phyloP scores from a whole-genome alignment of 92 coral and sea anemone species.

The Porites cylindrica region DNA sequence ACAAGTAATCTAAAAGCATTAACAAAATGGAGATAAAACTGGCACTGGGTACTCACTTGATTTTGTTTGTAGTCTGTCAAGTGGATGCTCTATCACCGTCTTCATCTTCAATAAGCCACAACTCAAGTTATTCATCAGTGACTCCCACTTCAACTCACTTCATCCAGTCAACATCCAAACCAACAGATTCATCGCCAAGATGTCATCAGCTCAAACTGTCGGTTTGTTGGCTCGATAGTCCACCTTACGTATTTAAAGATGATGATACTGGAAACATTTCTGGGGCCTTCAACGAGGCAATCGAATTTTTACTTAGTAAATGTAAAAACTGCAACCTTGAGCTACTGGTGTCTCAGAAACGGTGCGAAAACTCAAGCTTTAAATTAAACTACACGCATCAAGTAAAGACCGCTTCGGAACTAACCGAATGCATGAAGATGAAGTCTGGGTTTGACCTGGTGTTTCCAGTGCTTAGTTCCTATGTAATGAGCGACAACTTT shows the following conservation, averaged over 20 bases:
- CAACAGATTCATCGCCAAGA: background rate
- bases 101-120: background rate
- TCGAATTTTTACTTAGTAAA: background rate
- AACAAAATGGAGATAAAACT: background rate
- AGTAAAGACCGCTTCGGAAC: slow-evolving; percentile 10
- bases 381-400: slow-evolving; percentile 4
- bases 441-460: slow-evolving; percentile 2
- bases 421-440: background rate
- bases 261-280: background rate
- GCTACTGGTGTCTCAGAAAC: too few species aligned
- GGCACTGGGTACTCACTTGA: background rate
- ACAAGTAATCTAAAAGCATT: background rate
- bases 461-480: slow-evolving; percentile 4
- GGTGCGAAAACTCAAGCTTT: background rate
- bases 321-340: background rate
- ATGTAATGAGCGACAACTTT: background rate
- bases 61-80: background rate
- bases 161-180: background rate
- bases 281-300: slow-evolving; percentile 16
- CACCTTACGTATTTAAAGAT: slow-evolving; percentile 31
- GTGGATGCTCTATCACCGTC: background rate
- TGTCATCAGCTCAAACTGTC: background rate
- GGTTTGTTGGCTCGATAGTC: slow-evolving; percentile 22
- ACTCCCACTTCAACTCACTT: background rate
- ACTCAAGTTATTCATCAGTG: background rate